Evolutionary conservation across 1,140 invertebrate species (phyloP), one percentile per base, ranked within the genome.

Genomic region (Zaprionus africanus): DNA sequence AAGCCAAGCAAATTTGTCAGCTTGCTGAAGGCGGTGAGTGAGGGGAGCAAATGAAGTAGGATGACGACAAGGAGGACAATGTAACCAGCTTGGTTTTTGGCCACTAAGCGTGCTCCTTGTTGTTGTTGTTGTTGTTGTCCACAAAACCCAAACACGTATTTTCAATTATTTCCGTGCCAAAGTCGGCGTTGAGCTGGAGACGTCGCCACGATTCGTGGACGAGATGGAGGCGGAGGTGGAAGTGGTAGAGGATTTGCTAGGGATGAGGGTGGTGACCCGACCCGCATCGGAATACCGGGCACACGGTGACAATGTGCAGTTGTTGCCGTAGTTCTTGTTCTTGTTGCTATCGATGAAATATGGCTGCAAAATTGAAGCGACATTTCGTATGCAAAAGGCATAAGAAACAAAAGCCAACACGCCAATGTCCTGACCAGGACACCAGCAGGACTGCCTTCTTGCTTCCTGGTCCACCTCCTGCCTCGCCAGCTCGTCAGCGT

Each of bases 91-190:
- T 28, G 15, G 54, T 41, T 75, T 62, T 54, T 75, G 72, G 58
- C 53, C 72, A 75, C 66, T 70, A 75, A 70, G 66, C 57, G 66
- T 38, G 36, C 24, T 68, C 71, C 67, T 69, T 77, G 61, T 71
- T 65, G 56, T 71, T 60, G 62, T 54, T 65, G 57, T 13, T 46
- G 41, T 28, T 66, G 80, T 61, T 84, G 84, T 88, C 84, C 84
- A 69, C 85, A 87, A 87, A 88, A 90, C 86, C 85, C 85, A 90
- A 90, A 90, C 85, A 90, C 85, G 85, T 90, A 90, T 90, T 90
- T 90, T 90, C 85, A 90, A 90, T 90, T 90, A 90, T 90, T 90
- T 90, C 85, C 85, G 85, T 88, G 84, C 80, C 84, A 88, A 83
- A 73, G 77, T 87, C 69, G 79, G 72, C 82, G 70, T 81, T 78